These are phyloP conservation scores for Lycia hirtaria DNA, from an alignment of 2,888 invertebrate genomes.

Conservation along the genomic window DNA sequence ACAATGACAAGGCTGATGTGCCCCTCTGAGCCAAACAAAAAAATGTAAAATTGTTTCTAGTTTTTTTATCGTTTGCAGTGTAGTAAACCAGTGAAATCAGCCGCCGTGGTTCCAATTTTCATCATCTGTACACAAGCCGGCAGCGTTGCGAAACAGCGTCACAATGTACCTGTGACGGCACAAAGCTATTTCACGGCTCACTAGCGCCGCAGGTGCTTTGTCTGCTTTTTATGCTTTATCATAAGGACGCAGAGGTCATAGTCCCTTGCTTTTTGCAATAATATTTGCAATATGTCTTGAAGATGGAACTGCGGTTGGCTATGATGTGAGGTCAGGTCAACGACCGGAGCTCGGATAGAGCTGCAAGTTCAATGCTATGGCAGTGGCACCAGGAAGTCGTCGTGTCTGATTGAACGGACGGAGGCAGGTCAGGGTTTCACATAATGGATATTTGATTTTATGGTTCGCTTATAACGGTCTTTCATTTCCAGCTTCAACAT, in stretches of 20 bases:
- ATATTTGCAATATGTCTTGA: constrained; percentile 33
- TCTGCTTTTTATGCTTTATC: constrained; percentile 40
- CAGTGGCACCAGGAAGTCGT: background rate
- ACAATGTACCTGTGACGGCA: constrained; percentile 40
- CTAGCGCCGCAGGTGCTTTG: constrained; percentile 27
- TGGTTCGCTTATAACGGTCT: too few species aligned
- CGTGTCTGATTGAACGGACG: too few species aligned
- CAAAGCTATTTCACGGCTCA: constrained; percentile 59
- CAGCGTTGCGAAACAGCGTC: constrained; percentile 26
- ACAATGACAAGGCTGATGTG: too few species aligned
- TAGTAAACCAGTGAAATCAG: too few species aligned
- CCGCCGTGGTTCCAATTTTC: too few species aligned
- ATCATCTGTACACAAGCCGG: constrained; percentile 16
- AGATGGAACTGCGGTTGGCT: constrained; percentile 35
- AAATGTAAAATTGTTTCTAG: too few species aligned
- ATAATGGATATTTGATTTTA: too few species aligned
- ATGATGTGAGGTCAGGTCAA: constrained; percentile 37
- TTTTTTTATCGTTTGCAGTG: too few species aligned
- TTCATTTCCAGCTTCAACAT: too few species aligned
- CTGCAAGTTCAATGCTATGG: constrained; percentile 3
- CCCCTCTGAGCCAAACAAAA: too few species aligned
- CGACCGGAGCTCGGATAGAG: constrained; percentile 9
- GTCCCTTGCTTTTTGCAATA: constrained; percentile 40
- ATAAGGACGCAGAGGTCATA: constrained; percentile 51
- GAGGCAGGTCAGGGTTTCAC: too few species aligned